Conservation (phyloP, 2,888 invertebrate genomes). For the Shargacucullia verbasci region DNA sequence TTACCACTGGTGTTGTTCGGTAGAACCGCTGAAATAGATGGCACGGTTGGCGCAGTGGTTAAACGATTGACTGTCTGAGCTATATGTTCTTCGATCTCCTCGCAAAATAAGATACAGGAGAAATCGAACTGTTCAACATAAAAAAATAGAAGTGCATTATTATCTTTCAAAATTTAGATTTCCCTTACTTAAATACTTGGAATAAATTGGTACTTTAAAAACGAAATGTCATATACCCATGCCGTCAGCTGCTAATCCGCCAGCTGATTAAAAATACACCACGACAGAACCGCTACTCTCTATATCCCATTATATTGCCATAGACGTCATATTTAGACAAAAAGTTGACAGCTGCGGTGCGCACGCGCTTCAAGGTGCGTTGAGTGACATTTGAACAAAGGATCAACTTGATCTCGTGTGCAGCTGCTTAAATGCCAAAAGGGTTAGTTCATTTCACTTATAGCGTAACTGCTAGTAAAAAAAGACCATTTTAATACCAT, state of each 20-base stretch:
- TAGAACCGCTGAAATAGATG: no score
- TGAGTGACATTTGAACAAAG: conserved; percentile 63
- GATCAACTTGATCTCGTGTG: conserved; percentile 38
- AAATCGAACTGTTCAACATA: no score
- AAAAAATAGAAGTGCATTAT: no score
- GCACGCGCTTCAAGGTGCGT: conserved; percentile 64
- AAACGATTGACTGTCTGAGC: no score
- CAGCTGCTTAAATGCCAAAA: conserved; percentile 47
- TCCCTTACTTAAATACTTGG: no score
- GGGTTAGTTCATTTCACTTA: conserved; percentile 34
- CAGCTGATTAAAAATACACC: not conserved
- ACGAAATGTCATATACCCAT: conserved; percentile 5
- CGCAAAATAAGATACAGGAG: no score
- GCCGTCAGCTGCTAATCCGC: conserved; percentile 1
- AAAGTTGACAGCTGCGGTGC: conserved; percentile 56
- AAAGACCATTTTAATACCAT: not conserved
- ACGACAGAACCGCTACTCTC: conserved; percentile 2
- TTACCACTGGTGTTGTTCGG: no score
- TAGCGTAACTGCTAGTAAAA: not conserved
- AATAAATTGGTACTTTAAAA: no score
- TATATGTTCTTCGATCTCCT: no score
- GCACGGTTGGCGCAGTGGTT: no score
- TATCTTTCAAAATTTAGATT: no score
- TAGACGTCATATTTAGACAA: conserved; percentile 47
- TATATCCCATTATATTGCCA: conserved; percentile 1